Base-by-base conservation (phyloP, 2,113 vertebrate genomes). In the Lipophrys pholis region DNA sequence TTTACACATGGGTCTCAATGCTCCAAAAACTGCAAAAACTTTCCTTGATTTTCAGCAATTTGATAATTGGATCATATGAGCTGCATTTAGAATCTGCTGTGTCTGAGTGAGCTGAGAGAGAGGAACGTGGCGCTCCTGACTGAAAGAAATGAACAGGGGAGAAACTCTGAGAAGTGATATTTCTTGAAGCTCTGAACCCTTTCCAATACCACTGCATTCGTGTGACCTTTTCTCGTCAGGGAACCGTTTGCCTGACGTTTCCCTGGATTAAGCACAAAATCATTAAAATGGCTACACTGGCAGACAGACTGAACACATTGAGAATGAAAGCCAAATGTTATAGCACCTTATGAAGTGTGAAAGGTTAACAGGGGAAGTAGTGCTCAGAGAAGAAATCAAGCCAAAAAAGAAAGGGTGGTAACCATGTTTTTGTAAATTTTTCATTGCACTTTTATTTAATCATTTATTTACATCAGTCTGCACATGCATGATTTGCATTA, bases 291-390 rank as follows among this genome's bases (percentile, higher is more conserved):
- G 74, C 78, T 40, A 16, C 2, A 54, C 75, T 69, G 73, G 79
- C 75, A 86, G 73, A 69, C 63, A 53, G 73, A 67, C 79, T 41
- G 72, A 70, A 73, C 77, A 71, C 71, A 64, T 80, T 80, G 80
- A 43, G 56, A 82, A 75, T 35, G 40, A 68, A 72, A 84, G 83
- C 82, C 70, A 90, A 91, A 91, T 88, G 84, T 82, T 87, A 88
- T 14, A 75, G 83, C 59, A 69, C 67, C 84, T 88, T 69, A 78
- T 85, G 85, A 86, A 86, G 87, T 92, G 91, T 90, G 83, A 91
- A 92, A 93, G 84, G 87, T 90, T 89, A 89, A 87, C 83, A 48
- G 58, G 59, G 11, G 62, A 78, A 60, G 55, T 41, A 57, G 62
- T 1, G 14, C 15, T 54, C 43, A 10, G 39, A 73, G 52, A 61